These are phyloP conservation scores for Conomelus anceps DNA, from an alignment of 2,888 invertebrate genomes.

Conservation along the genomic window DNA sequence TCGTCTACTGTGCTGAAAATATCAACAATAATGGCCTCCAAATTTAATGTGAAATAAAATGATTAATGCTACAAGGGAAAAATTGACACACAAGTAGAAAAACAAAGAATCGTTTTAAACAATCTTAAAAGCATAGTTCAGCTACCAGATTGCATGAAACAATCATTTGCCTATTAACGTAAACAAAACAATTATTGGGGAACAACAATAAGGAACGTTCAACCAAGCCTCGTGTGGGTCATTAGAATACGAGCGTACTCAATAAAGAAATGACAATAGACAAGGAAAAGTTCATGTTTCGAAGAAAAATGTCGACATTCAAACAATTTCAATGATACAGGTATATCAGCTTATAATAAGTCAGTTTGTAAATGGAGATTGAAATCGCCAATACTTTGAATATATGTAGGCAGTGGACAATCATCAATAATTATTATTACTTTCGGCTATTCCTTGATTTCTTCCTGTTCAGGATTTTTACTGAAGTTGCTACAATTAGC, in stretches of 20 bases:
- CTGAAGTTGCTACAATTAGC: neutral
- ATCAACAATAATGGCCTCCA: too few relatives aligned
- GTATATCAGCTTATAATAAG: neutral
- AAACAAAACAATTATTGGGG: neutral
- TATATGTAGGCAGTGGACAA: neutral
- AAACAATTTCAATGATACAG: neutral
- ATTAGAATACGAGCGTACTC: neutral
- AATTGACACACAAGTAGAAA: too few relatives aligned
- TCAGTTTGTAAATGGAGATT: neutral
- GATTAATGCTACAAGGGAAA: too few relatives aligned
- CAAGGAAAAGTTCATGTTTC: neutral
- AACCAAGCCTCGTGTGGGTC: neutral
- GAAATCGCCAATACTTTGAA: neutral
- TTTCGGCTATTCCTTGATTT: neutral
- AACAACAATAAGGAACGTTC: neutral
- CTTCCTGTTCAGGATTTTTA: neutral
- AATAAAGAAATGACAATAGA: neutral
- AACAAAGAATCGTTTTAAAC: too few relatives aligned
- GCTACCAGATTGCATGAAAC: neutral
- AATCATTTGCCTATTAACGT: neutral
- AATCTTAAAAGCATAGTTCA: too few relatives aligned
- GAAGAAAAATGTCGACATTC: neutral
- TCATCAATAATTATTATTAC: too few relatives aligned
- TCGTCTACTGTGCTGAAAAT: too few relatives aligned
- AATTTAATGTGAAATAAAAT: too few relatives aligned